phyloP scores from a whole-genome alignment of 2,797 vertebrate genomes.

The Alfaro cultratus region DNA sequence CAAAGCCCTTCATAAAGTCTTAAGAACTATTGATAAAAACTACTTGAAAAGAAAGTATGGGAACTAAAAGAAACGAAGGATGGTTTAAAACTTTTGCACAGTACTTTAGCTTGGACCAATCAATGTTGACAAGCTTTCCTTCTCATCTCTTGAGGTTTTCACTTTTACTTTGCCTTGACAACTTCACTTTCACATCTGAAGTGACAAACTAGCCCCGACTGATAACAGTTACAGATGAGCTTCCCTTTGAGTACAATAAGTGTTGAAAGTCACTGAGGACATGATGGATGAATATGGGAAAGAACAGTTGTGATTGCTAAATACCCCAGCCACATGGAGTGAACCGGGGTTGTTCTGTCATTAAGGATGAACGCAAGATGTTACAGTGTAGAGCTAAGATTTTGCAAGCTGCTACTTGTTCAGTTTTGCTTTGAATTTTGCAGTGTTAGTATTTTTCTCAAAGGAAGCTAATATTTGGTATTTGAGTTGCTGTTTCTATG shows the following conservation, averaged over 20 bases:
- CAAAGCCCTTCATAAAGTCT: not conserved
- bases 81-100: not conserved
- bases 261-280: conserved; percentile 10
- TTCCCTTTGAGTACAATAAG: not conserved
- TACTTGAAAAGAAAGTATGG: not conserved
- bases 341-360: conserved; percentile 1
- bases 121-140: not conserved
- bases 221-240: not conserved
- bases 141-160: conserved; percentile 8
- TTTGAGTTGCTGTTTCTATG: not conserved
- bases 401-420: not conserved
- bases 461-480: conserved; percentile 4
- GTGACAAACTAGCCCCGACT: conserved; percentile 10
- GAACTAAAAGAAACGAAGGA: not conserved
- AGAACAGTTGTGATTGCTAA: not conserved
- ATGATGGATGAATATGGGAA: conserved; percentile 13
- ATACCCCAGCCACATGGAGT: not conserved
- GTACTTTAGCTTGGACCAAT: conserved; percentile 1
- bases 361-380: not conserved
- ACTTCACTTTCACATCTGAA: conserved; percentile 12
- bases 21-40: not conserved
- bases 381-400: not conserved
- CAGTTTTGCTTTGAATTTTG: not conserved
- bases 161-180: conserved; percentile 15
- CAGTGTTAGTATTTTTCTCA: not conserved